phyloP scores from a whole-genome alignment of 1,140 invertebrate genomes.

The Phymorhynchus buccinoides region DNA sequence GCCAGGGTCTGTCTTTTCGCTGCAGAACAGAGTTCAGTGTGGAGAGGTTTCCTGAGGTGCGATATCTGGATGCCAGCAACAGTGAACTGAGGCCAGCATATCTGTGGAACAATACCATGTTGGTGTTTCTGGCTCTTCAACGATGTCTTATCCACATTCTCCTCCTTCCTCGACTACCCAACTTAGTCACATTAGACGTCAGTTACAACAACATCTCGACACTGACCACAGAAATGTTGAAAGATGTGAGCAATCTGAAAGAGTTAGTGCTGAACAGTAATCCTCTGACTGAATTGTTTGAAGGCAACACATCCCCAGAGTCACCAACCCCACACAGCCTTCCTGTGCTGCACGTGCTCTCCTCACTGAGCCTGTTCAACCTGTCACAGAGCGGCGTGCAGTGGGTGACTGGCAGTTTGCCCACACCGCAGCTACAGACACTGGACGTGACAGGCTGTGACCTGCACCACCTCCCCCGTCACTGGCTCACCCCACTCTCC shows the following conservation, averaged over 20 bases:
- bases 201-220: conserved; percentile 31
- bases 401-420: too few species aligned
- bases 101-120: neutral
- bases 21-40: neutral
- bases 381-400: too few species aligned
- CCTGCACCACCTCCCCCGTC: too few species aligned
- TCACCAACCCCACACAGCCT: too few species aligned
- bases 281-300: neutral
- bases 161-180: neutral
- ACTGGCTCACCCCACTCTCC: neutral
- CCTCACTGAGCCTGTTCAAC: too few species aligned
- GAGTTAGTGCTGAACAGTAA: conserved; percentile 24
- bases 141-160: neutral
- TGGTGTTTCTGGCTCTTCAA: neutral
- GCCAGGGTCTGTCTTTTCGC: conserved; percentile 4
- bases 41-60: neutral
- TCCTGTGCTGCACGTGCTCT: too few species aligned
- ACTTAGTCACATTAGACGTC: conserved; percentile 17
- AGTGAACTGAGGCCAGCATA: neutral
- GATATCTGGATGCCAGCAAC: conserved; percentile 13
- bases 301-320: neutral
- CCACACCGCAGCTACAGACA: too few species aligned
- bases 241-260: conserved; percentile 17
- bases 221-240: conserved; percentile 8
- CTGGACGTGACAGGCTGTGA: too few species aligned